Conservation (phyloP, 2,113 vertebrate genomes). For the Grallaria varia region DNA sequence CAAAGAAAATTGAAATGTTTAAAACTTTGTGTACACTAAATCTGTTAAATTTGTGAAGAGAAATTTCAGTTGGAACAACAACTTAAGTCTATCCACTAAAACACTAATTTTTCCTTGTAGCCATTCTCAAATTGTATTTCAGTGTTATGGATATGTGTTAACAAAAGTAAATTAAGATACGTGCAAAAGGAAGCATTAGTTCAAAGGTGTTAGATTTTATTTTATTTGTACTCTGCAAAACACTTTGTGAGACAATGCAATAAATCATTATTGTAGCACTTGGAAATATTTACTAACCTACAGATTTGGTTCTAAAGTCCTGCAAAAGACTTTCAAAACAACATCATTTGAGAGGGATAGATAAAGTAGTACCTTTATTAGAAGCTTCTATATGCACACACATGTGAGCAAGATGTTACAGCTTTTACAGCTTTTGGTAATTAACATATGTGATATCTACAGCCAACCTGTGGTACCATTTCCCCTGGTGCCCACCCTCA, state of each 20-base stretch:
- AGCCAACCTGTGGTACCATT: no score
- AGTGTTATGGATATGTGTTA: neutral
- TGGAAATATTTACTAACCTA: neutral
- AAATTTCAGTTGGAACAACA: neutral
- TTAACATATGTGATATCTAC: no score
- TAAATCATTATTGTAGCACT: neutral
- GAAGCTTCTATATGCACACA: no score
- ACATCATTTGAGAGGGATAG: no score
- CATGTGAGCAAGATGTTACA: no score
- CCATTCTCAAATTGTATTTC: neutral
- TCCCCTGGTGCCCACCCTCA: no score
- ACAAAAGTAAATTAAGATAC: neutral
- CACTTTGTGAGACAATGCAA: neutral
- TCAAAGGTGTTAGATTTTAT: neutral
- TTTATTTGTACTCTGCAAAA: neutral
- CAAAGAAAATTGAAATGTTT: neutral
- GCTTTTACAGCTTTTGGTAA: no score
- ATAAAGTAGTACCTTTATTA: no score
- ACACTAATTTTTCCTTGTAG: neutral
- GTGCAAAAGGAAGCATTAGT: neutral
- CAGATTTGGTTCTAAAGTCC: neutral
- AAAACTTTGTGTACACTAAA: neutral
- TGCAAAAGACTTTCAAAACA: no score
- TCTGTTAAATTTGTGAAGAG: neutral
- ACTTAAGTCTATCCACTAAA: neutral